phyloP scores from a whole-genome alignment of 2,113 vertebrate genomes.

The Physeter macrocephalus region DNA sequence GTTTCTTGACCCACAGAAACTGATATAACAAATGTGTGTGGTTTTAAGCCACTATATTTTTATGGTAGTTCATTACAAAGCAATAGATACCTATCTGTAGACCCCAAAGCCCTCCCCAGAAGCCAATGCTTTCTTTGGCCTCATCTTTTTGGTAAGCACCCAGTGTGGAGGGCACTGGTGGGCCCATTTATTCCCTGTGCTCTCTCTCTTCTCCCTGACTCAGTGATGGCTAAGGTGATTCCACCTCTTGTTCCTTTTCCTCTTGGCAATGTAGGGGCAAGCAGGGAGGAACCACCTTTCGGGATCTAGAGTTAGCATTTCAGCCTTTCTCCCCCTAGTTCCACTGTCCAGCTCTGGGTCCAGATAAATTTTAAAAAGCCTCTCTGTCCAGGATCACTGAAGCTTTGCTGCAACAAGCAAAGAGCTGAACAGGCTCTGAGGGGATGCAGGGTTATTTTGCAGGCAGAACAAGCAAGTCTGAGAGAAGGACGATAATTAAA shows the following conservation, averaged over 20 bases:
- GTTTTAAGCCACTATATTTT: background rate
- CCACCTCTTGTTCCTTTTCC: background rate
- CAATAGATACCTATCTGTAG: background rate
- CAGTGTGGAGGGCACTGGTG: background rate
- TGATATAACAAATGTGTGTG: background rate
- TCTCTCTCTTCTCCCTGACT: background rate
- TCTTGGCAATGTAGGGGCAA: background rate
- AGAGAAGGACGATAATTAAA: conserved; percentile 1
- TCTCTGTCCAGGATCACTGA: background rate
- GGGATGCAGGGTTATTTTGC: background rate
- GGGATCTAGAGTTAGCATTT: background rate
- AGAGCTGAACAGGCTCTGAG: background rate
- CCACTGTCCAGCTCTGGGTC: background rate
- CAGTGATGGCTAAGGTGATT: background rate
- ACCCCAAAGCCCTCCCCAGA: too few relatives aligned
- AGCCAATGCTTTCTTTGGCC: background rate
- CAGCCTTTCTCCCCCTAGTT: background rate
- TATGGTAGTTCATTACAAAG: background rate
- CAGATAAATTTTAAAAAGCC: background rate
- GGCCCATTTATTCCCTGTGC: background rate
- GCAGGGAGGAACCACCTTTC: background rate
- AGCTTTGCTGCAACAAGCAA: background rate
- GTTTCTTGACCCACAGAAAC: background rate
- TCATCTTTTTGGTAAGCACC: background rate
- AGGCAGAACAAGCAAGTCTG: background rate